Conservation (phyloP, 1,140 invertebrate species). For the Cydia pomonella region DNA sequence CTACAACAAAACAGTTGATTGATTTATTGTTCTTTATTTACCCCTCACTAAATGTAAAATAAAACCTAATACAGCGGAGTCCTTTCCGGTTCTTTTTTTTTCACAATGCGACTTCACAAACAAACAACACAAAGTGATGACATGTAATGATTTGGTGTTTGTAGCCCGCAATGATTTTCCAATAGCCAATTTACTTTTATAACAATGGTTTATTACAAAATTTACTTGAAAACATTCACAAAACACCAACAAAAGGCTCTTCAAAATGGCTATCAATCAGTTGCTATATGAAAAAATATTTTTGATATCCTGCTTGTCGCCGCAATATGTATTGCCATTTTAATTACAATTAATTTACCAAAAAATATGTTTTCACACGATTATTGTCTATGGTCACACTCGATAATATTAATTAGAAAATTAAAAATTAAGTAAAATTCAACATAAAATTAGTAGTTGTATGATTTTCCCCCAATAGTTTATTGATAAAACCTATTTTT, state of each 20-base stretch:
- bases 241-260: conserved; percentile 81
- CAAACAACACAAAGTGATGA: conserved; percentile 60
- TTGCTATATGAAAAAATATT: conserved; percentile 73
- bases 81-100: conserved; percentile 75
- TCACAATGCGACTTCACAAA: conserved; percentile 70
- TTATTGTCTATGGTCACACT: conserved; percentile 39
- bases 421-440: background rate
- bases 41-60: conserved; percentile 52
- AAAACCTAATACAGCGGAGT: conserved; percentile 58
- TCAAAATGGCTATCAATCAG: conserved; percentile 80
- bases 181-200: conserved; percentile 50
- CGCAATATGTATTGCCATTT: conserved; percentile 71
- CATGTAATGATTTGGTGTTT: conserved; percentile 44
- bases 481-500: background rate
- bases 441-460: background rate
- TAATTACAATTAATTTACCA: conserved; percentile 61
- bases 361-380: conserved; percentile 43
- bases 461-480: background rate
- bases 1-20: background rate
- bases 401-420: conserved; percentile 3
- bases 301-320: conserved; percentile 76
- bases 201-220: conserved; percentile 61
- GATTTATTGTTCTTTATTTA: conserved; percentile 39
- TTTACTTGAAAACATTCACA: conserved; percentile 78
- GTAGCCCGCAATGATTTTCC: conserved; percentile 45